Percentiles rank a stretch among this genome's conserved stretches.
These are phyloP conservation scores for Hydractinia symbiolongicarpus DNA, from an alignment of 30 jellyfish, hydroid and myxozoan species.

Conservation along the genomic window DNA sequence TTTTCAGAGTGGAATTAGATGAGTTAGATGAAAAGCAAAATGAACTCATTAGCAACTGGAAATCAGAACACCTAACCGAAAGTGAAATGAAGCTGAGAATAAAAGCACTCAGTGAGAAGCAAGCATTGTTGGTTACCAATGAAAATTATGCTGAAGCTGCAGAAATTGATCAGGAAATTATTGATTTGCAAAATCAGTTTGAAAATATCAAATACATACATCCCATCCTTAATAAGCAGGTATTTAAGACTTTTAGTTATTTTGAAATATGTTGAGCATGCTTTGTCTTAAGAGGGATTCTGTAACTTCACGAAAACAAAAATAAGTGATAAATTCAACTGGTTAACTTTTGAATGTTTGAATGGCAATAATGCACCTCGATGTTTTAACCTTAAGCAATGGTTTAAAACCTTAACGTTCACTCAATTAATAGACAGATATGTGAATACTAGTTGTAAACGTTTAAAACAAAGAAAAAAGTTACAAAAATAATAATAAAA, in stretches of 20 bases:
- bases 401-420: no score
- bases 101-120: not conserved
- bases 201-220: conserved; percentile 9
- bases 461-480: no score
- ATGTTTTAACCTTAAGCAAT: no score
- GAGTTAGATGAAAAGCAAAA: not conserved
- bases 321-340: no score
- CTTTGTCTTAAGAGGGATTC: no score
- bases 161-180: not conserved
- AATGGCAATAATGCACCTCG: no score
- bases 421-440: no score
- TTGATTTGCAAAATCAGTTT: not conserved
- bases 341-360: no score
- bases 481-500: no score
- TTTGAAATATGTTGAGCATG: no score
- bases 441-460: no score
- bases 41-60: conserved; percentile 2
- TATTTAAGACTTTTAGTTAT: not conserved
- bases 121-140: not conserved
- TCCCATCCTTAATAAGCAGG: conserved; percentile 1
- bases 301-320: no score
- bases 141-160: conserved; percentile 14
- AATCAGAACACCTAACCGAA: not conserved
- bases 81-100: not conserved
- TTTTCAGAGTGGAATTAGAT: not conserved